Evolutionary conservation across 2,888 invertebrate species (phyloP), one percentile per base, ranked within the genome.

Genomic region (Sesamia inferens): DNA sequence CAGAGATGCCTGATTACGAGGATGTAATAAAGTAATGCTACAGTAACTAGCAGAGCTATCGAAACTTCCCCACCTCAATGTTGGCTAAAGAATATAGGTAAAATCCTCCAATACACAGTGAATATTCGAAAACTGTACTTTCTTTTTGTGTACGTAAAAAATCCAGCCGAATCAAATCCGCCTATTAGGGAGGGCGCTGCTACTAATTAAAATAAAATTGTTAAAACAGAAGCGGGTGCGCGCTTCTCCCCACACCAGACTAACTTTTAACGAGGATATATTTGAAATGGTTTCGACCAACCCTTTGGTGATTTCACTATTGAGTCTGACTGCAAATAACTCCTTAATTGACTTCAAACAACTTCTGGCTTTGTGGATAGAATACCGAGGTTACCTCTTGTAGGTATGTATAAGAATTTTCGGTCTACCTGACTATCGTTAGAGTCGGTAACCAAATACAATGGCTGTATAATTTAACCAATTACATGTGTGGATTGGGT

Each of bases 261-360:
- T 92, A 96, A 96, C 95, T 96, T 96, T 96, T 96, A 96, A 96
- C 95, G 96, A 96, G 96, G 94, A 96, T 96, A 94, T 96, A 95
- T 96, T 95, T 94, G 31, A 31, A 31, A 31, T 31, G 95, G 94
- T 94, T 95, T 94, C 93, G 91, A 93, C 93, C 93, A 93, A 95
- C 95, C 95, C 95, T 95, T 96, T 95, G 94, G 94, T 95, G 93
- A 95, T 94, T 95, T 94, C 92, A 93, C 94, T 93, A 95, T 95
- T 92, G 94, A 95, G 93, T 94, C 94, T 92, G 93, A 92, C 94
- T 94, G 94, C 94, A 94, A 96, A 96, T 95, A 96, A 95, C 94
- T 94, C 93, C 88, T 90, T 96, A 95, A 96, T 95, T 95, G 94
- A 95, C 95, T 95, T 94, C 93, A 95, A 95, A 95, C 94, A 95